Conservation (phyloP, 2,797 vertebrate genomes). For the Kryptolebias ocellatus region DNA sequence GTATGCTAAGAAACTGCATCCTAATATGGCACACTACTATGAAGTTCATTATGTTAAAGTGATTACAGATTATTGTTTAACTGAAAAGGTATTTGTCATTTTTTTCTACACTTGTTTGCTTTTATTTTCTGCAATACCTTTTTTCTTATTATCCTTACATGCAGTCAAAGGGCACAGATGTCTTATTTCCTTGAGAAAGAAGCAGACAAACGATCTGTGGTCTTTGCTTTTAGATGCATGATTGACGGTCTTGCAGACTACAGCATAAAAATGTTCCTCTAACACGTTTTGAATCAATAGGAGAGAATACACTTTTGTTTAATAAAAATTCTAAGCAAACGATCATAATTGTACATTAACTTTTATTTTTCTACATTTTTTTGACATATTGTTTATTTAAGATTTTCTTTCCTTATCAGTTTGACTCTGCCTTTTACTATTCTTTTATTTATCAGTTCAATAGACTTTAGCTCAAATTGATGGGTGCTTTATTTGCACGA, state of each 20-base stretch:
- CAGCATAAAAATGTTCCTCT: not conserved
- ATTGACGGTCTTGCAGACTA: not conserved
- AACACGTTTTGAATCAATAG: not conserved
- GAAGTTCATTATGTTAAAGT: slow-evolving; percentile 51
- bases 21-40: slow-evolving; percentile 25
- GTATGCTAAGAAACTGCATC: slow-evolving; percentile 43
- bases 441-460: slow-evolving; percentile 40
- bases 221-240: slow-evolving; percentile 18
- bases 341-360: slow-evolving; percentile 9
- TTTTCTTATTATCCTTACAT: slow-evolving; percentile 44
- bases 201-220: slow-evolving; percentile 14
- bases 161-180: not conserved
- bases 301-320: not conserved
- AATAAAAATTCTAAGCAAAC: not conserved
- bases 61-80: slow-evolving; percentile 42
- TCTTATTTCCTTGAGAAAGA: slow-evolving; percentile 7
- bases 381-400: slow-evolving; percentile 20
- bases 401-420: slow-evolving; percentile 6
- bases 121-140: slow-evolving; percentile 29
- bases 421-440: slow-evolving; percentile 21
- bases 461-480: slow-evolving; percentile 37
- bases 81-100: not conserved
- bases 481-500: slow-evolving; percentile 36
- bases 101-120: slow-evolving; percentile 1
- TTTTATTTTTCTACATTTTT: not conserved